Evolutionary conservation across 2,797 vertebrate species (phyloP).

Genomic region (Selene dorsalis): DNA sequence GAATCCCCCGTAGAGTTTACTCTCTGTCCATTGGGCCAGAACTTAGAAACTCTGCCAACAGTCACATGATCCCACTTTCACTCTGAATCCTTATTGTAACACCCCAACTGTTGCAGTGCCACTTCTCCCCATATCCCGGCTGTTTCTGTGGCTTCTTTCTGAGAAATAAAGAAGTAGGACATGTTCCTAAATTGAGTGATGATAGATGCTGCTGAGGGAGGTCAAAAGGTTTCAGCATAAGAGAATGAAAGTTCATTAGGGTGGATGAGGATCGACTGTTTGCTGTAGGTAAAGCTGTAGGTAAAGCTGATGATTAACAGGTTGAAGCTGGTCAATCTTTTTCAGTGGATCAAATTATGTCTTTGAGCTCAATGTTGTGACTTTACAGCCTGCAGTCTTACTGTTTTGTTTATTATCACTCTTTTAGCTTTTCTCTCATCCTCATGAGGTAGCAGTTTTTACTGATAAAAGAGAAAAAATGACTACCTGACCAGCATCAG

Average conservation of each 20-base stretch:
- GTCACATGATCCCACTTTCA: conserved; percentile 71
- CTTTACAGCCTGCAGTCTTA: not conserved
- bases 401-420: not conserved
- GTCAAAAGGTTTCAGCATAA: conserved; percentile 1
- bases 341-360: not conserved
- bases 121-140: conserved; percentile 36
- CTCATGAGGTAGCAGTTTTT: not conserved
- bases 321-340: not conserved
- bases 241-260: not conserved
- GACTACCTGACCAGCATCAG: not conserved
- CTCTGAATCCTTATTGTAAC: conserved; percentile 73
- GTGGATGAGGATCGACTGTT: not conserved
- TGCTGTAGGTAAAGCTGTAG: not conserved
- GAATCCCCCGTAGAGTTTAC: conserved; percentile 76
- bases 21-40: conserved; percentile 80
- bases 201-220: conserved; percentile 5
- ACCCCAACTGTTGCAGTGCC: conserved; percentile 46
- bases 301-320: not conserved
- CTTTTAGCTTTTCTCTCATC: not conserved
- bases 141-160: conserved; percentile 24
- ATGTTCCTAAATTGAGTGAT: conserved; percentile 16
- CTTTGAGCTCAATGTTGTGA: not conserved
- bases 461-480: not conserved
- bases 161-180: conserved; percentile 14
- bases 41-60: conserved; percentile 74